Base-by-base conservation (phyloP, 2,888 invertebrate species). In the Drosophila antonietae region DNA sequence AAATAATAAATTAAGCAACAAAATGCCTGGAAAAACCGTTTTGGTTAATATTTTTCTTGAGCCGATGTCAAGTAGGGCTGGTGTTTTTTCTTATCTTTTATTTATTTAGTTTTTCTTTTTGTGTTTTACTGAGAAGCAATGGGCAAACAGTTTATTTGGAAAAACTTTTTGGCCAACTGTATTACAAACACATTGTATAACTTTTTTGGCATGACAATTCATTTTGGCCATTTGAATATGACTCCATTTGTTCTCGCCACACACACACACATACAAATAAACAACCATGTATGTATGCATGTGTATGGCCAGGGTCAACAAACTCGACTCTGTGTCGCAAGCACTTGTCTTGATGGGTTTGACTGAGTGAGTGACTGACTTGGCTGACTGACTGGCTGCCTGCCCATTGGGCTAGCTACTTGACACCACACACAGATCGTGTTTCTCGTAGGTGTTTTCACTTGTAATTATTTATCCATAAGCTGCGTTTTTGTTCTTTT, bases 391-490 rank as follows among this genome's bases (percentile, higher is more conserved):
- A 33, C 60, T 62, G 58, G 15, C 47, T 51, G 73, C 9, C 68
- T 55, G 65, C 23, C 69, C 56, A 59, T 78, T 70, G 75, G 77
- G 61, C 79, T n/a, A 73, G 78, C 79, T 70, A 81, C 81, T 78
- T 77, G 78, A 74, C 78, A 65, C 66, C 78, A 46, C 64, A 63
- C 57, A 63, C 52, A 63, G 59, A 80, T 80, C 80, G 76, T 78
- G 78, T 68, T 66, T 68, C 73, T 83, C 75, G 84, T 84, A 84
- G 84, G 89, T 84, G 84, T 89, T 83, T 87, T 81, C 77, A 80
- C 77, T 83, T 79, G 89, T 89, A 89, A 87, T 84, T 89, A 84
- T 89, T 87, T 89, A 89, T 41, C 81, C 89, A 84, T 84, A 89
- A 84, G 70, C 57, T 53, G 53, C 52, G 49, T 52, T 55, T 44